phyloP scores from a whole-genome alignment of 2,888 invertebrate genomes.

The Exephanes ischioxanthus region DNA sequence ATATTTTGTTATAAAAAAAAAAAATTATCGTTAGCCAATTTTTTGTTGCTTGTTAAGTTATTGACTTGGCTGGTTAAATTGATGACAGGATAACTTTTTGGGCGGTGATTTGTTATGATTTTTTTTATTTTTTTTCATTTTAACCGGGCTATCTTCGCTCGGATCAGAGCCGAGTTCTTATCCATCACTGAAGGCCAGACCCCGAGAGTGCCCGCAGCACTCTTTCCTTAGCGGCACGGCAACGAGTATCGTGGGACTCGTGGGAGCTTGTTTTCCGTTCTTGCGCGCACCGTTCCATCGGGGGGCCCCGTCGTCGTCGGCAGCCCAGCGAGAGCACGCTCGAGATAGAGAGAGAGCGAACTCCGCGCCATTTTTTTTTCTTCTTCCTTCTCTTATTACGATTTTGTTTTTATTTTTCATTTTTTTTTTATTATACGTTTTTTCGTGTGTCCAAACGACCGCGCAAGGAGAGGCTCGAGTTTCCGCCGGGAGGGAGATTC shows the following conservation, averaged over 20 bases:
- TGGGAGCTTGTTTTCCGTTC: constrained; percentile 79
- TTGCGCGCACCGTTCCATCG: constrained; percentile 72
- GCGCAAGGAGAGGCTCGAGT: constrained; percentile 60
- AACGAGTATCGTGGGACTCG: constrained; percentile 78
- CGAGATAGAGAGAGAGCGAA: constrained; percentile 43
- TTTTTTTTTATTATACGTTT: constrained; percentile 1
- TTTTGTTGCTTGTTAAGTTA: no score
- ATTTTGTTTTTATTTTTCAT: constrained; percentile 33
- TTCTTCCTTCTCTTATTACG: constrained; percentile 31
- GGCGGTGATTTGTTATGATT: background rate
- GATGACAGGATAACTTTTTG: no score
- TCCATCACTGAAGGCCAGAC: constrained; percentile 47
- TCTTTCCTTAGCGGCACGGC: constrained; percentile 75
- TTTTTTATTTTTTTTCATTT: background rate
- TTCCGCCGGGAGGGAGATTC: constrained; percentile 40
- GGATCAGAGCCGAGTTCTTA: constrained; percentile 57
- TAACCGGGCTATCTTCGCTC: constrained; percentile 1
- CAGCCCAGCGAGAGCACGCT: constrained; percentile 17
- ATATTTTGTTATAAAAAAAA: no score
- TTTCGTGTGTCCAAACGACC: constrained; percentile 41
- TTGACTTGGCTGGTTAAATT: no score
- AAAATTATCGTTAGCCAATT: no score
- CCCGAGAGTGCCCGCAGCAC: constrained; percentile 72
- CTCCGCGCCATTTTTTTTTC: constrained; percentile 42
- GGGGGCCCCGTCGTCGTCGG: constrained; percentile 25